Evolutionary conservation across 2,113 vertebrate species (phyloP).

Genomic region (Ondatra zibethicus): DNA sequence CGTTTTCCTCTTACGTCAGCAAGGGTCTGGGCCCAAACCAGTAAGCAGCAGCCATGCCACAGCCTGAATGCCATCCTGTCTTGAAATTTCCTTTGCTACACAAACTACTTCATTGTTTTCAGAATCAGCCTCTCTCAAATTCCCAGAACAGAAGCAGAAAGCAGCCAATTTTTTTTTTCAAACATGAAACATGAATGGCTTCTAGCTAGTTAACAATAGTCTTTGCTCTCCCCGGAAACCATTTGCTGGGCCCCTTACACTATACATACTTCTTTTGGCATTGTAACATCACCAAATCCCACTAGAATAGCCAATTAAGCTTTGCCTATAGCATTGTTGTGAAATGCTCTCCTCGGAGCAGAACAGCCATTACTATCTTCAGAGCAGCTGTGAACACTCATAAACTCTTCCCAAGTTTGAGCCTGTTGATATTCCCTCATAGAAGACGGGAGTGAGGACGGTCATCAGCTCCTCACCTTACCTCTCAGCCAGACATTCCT

Average conservation of each 20-base stretch:
- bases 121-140: background rate
- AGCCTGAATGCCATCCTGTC: background rate
- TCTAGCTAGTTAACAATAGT: background rate
- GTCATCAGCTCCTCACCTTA: background rate
- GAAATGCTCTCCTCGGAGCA: background rate
- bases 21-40: background rate
- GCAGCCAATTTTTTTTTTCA: background rate
- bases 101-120: background rate
- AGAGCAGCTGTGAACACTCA: background rate
- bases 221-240: background rate
- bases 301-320: background rate
- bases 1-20: background rate
- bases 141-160: background rate
- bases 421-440: background rate
- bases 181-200: background rate
- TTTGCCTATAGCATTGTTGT: background rate
- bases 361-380: background rate
- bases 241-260: background rate
- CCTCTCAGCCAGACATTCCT: too few relatives aligned
- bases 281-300: background rate
- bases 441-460: background rate
- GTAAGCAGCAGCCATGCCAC: background rate
- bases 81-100: background rate
- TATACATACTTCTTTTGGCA: background rate
- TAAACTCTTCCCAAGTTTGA: background rate